Evolutionary conservation across 2,888 invertebrate species (phyloP).

Genomic region (Erebia ligea): DNA sequence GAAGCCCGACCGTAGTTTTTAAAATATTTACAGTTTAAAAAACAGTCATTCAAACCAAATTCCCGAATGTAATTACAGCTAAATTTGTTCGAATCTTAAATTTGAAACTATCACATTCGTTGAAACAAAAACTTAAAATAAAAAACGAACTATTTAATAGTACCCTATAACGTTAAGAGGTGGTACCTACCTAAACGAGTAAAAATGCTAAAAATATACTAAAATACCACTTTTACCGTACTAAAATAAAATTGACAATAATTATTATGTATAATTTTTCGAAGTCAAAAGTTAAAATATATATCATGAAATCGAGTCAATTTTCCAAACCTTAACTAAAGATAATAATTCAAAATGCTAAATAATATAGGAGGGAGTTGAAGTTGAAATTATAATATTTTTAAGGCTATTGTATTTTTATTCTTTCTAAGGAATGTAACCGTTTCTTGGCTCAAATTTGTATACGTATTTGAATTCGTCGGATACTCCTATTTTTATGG

Average conservation of each 20-base stretch:
- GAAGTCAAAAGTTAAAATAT: conserved; percentile 17
- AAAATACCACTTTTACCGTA: conserved; percentile 35
- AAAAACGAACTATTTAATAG: conserved; percentile 31
- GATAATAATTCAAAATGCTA: conserved; percentile 12
- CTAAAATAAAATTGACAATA: conserved; percentile 10
- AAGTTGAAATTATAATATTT: conserved; percentile 25
- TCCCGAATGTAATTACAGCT: conserved; percentile 34
- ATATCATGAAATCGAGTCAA: conserved; percentile 3
- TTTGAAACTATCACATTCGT: conserved; percentile 47
- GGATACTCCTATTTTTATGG: not conserved
- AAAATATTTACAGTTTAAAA: conserved; percentile 49
- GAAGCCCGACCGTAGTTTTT: conserved; percentile 51
- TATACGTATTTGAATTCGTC: not conserved
- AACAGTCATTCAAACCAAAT: conserved; percentile 42
- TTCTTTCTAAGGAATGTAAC: conserved; percentile 16
- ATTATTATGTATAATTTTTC: not conserved
- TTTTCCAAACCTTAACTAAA: conserved; percentile 15
- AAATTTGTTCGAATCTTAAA: conserved; percentile 46
- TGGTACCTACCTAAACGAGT: conserved; percentile 43
- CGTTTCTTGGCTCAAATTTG: conserved; percentile 16
- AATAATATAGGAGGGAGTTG: conserved; percentile 10
- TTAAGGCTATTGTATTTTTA: conserved; percentile 19
- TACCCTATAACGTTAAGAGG: conserved; percentile 37
- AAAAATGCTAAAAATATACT: conserved; percentile 42
- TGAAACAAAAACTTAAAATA: conserved; percentile 42